Evolutionary conservation across 2,888 invertebrate genomes (phyloP).

Genomic region (Cyrtodaria siliqua): DNA sequence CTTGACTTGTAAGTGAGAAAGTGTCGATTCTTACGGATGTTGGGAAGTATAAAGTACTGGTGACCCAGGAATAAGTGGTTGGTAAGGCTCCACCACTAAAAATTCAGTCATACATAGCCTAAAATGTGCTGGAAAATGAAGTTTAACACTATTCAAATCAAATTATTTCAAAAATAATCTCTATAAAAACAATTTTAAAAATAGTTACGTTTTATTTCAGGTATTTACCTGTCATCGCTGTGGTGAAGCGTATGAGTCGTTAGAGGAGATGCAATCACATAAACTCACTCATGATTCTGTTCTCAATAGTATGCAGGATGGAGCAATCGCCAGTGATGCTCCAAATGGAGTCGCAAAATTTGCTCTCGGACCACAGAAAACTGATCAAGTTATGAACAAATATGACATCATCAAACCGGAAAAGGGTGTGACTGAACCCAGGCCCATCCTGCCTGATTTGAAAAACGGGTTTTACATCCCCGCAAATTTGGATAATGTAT

Average conservation of each 20-base stretch:
- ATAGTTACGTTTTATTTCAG: conserved; percentile 27
- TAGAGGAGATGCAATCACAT: conserved; percentile 72
- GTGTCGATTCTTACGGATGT: too few relatives aligned
- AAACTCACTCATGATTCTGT: conserved; percentile 68
- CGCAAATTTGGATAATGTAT: conserved; percentile 45
- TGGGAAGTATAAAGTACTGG: too few relatives aligned
- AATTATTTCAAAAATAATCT: too few relatives aligned
- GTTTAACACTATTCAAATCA: too few relatives aligned
- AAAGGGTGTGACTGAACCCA: conserved; percentile 16
- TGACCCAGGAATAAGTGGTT: too few relatives aligned
- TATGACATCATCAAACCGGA: conserved; percentile 33
- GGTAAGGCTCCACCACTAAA: too few relatives aligned
- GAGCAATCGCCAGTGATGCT: conserved; percentile 25
- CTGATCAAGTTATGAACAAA: conserved; percentile 28
- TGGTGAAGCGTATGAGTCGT: conserved; percentile 77
- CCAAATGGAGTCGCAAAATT: conserved; percentile 73
- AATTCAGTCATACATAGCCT: too few relatives aligned
- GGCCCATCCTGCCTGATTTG: conserved; percentile 17
- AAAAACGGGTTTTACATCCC: conserved; percentile 49
- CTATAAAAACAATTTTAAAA: too few relatives aligned
- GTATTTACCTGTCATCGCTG: conserved; percentile 75
- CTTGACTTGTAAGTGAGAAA: too few relatives aligned
- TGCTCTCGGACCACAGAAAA: conserved; percentile 67
- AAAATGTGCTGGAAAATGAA: too few relatives aligned
- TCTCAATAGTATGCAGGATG: conserved; percentile 59